Base-by-base conservation (phyloP, 2,797 vertebrate species). In the Hydrolagus colliei region DNA sequence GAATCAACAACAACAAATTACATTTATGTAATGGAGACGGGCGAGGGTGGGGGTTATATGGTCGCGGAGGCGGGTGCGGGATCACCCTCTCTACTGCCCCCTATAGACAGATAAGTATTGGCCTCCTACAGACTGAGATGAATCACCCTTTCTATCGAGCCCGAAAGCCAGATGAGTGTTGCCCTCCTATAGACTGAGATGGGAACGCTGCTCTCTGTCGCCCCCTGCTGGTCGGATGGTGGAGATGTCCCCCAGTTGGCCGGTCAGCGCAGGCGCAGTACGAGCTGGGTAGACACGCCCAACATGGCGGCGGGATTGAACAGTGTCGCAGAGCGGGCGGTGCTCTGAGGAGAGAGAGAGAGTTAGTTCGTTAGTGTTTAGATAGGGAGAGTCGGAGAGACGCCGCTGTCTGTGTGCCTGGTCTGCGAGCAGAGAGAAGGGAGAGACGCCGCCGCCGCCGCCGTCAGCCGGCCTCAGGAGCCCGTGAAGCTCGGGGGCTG, bases 221-320 rank as follows among this genome's bases (percentile, higher is more conserved):
- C 75, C 75, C 59, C 77, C 62, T 80, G 61, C 9, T 22, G 77
- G 9, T 13, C 12, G 13, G 61, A 14, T 27, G 61, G 61, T 12
- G 18, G 9, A 27, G 22, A 0, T 2, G 22, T 9, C 4, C 1
- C 14, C 3, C 12, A 4, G 8, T 20, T 84, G 1, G 59, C 27
- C 14, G 14, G 5, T 20, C 20, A 16, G 52, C 18, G 62, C 72
- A 32, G 32, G 11, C 79, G 63, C 79, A 18, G 27, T 84, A 65
- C 65, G 22, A 35, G 79, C 52, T 61, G 71, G 71, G 73, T 72
- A 86, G 71, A 61, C 72, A 72, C 85, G 71, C 71, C 85, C 85
- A 86, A 86, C 72, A 86, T 86, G 85, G 85, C 85, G 85, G 73
- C 85, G 61, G 85, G 73, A 63, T 86, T 86, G 72, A 86, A 86